Percentiles rank a stretch among this genome's conserved stretches.
Conservation (phyloP, 2,888 invertebrate species). For the Cyclophora punctaria region DNA sequence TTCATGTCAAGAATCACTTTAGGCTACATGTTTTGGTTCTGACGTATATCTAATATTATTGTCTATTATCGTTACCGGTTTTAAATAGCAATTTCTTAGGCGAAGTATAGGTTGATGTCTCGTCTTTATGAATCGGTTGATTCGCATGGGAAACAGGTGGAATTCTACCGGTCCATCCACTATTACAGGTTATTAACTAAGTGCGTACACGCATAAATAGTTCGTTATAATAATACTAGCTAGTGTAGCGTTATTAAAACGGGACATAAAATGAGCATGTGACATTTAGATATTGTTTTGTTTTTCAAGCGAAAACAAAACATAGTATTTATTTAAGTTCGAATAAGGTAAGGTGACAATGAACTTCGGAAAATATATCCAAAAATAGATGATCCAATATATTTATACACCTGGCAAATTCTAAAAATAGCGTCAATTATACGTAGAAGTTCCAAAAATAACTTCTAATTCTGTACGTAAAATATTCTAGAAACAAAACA, state of each 20-base stretch:
- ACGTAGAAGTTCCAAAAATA: no score
- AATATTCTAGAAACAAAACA: no score
- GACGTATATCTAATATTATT: no score
- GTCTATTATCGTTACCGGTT: slow-evolving; percentile 3
- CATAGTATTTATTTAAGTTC: no score
- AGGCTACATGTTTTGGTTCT: no score
- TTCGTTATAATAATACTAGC: slow-evolving; percentile 1
- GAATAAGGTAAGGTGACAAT: no score
- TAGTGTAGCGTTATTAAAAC: not conserved
- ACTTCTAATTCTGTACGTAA: no score
- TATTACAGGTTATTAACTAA: slow-evolving; percentile 4
- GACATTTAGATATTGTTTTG: not conserved
- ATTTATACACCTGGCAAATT: no score
- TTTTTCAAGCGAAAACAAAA: not conserved
- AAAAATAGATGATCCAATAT: no score
- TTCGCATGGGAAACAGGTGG: slow-evolving; percentile 36
- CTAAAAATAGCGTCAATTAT: no score
- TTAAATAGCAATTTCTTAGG: slow-evolving; percentile 11
- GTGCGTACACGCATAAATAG: slow-evolving; percentile 1
- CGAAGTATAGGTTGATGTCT: slow-evolving; percentile 7
- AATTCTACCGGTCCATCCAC: slow-evolving; percentile 29
- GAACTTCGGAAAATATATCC: no score
- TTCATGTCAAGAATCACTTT: no score
- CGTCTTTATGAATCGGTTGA: slow-evolving; percentile 16
- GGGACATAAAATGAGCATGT: not conserved